Evolutionary conservation across 2,797 vertebrate genomes (phyloP).

Genomic region (Myoxocephalus aenaeus): DNA sequence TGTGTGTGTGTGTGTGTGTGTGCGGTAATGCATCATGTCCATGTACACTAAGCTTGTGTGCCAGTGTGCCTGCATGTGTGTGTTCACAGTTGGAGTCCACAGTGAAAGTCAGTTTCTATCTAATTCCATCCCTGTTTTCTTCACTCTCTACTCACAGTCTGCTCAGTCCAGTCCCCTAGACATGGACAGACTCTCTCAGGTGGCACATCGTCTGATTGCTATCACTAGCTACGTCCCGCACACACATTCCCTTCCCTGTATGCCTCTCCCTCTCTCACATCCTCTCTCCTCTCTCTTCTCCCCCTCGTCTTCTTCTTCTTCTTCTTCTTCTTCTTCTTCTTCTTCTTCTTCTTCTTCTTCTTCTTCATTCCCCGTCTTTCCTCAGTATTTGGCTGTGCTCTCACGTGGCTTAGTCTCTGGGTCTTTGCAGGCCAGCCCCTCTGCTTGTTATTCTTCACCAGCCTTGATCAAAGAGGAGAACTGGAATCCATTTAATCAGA

Average conservation of each 20-base stretch:
- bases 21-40: conserved; percentile 9
- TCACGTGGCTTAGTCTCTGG: conserved; percentile 74
- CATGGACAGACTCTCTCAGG: conserved; percentile 62
- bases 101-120: conserved; percentile 53
- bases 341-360: conserved; percentile 14
- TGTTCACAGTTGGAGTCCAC: conserved; percentile 9
- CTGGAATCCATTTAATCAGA: conserved; percentile 84
- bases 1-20: conserved; percentile 1
- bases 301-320: conserved; percentile 27
- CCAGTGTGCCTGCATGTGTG: background rate
- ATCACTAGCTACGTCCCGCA: conserved; percentile 16
- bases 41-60: conserved; percentile 9
- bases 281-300: background rate
- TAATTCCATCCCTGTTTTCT: conserved; percentile 42
- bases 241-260: conserved; percentile 25
- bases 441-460: conserved; percentile 83
- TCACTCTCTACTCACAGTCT: conserved; percentile 43
- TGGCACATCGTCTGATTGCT: conserved; percentile 68
- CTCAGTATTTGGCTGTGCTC: conserved; percentile 65
- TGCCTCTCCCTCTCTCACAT: conserved; percentile 21
- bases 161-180: conserved; percentile 43
- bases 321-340: conserved; percentile 14
- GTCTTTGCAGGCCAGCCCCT: conserved; percentile 70
- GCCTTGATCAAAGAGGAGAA: conserved; percentile 82
- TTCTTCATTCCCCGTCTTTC: conserved; percentile 46